Conservation (phyloP, 1,140 invertebrate genomes). For the Drosophila tani region DNA sequence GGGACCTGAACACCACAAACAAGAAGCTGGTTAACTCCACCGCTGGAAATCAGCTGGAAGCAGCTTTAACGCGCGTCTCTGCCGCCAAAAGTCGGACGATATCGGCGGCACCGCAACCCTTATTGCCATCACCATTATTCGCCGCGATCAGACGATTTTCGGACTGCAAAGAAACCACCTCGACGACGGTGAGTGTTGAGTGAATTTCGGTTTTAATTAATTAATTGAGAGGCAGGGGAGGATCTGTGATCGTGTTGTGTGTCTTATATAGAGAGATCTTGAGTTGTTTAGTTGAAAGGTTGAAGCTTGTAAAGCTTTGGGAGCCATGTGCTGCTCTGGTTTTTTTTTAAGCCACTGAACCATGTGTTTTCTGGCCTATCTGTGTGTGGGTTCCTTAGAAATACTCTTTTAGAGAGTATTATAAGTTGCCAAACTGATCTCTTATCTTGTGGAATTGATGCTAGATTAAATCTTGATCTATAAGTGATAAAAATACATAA, state of each 20-base stretch:
- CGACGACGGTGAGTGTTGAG: slow-evolving; percentile 21
- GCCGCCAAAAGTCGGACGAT: slow-evolving; percentile 14
- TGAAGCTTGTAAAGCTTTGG: too few relatives aligned
- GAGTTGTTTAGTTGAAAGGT: neutral
- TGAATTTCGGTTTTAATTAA: slow-evolving; percentile 3
- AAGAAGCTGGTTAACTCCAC: slow-evolving; percentile 23
- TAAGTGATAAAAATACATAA: neutral
- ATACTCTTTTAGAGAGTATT: neutral
- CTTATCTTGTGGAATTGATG: neutral
- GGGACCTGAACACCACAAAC: slow-evolving; percentile 33
- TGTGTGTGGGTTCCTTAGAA: neutral
- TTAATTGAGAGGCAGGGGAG: neutral
- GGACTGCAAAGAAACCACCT: slow-evolving; percentile 5
- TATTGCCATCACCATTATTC: neutral
- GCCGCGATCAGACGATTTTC: slow-evolving; percentile 55
- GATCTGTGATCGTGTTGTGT: neutral
- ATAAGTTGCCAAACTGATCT: neutral
- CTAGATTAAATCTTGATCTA: neutral
- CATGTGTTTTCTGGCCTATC: slow-evolving; percentile 14
- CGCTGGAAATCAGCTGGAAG: slow-evolving; percentile 13
- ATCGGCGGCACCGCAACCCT: neutral
- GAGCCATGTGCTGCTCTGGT: slow-evolving; percentile 4
- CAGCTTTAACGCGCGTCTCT: slow-evolving; percentile 18
- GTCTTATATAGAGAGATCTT: neutral
- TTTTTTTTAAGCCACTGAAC: neutral